A percentile compares a stretch with the other conserved stretches of the same genome.
These are phyloP conservation scores for Anticlea derivata DNA, from an alignment of 2,888 invertebrate species.

Conservation along the genomic window DNA sequence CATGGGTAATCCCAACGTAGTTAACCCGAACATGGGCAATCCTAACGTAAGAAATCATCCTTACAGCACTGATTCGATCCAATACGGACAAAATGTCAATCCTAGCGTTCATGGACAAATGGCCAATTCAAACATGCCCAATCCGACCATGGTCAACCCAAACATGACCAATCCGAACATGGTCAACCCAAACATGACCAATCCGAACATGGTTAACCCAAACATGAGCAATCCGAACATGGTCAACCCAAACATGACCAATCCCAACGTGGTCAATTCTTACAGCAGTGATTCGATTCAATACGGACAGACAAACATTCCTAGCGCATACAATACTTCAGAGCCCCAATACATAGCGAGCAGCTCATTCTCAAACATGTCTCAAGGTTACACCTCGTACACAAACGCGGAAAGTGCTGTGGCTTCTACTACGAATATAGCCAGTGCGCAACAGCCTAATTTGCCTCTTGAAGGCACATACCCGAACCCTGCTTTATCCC, in stretches of 20 bases:
- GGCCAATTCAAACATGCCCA: neutral
- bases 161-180: constrained; percentile 5
- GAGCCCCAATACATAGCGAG: constrained; percentile 55
- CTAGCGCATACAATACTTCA: constrained; percentile 39
- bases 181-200: constrained; percentile 5
- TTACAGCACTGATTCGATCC: neutral
- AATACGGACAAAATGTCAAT: neutral
- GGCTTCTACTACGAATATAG: constrained; percentile 47
- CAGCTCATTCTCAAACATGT: constrained; percentile 47
- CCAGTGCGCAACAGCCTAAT: constrained; percentile 13
- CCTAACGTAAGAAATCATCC: constrained; percentile 4
- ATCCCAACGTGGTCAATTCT: constrained; percentile 8
- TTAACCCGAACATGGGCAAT: neutral
- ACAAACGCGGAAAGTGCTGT: constrained; percentile 53
- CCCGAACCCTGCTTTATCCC: constrained; percentile 48
- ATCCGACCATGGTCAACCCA: constrained; percentile 1
- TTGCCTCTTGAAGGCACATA: constrained; percentile 40
- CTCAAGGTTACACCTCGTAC: constrained; percentile 60
- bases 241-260: neutral
- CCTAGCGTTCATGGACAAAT: neutral
- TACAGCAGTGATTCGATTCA: constrained; percentile 43
- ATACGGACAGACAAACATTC: constrained; percentile 37
- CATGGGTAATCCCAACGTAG: neutral
- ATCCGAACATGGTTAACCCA: neutral
- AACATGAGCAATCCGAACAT: neutral